phyloP scores from a whole-genome alignment of 1,140 invertebrate genomes.

The Drosophila erecta region DNA sequence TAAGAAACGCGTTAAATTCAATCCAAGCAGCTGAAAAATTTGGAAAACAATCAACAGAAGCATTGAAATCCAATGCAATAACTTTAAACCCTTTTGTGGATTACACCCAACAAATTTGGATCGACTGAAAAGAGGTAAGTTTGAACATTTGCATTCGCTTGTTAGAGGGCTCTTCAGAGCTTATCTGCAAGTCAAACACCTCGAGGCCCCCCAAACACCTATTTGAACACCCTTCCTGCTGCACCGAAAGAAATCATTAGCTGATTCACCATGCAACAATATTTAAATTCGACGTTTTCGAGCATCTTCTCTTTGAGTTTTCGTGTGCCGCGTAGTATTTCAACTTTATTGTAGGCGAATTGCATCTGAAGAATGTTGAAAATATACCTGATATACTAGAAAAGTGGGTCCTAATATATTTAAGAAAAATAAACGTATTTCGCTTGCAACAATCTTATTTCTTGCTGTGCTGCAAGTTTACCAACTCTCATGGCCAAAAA shows the following conservation, averaged over 20 bases:
- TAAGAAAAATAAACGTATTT: background rate
- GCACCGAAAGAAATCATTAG: background rate
- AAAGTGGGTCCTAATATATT: background rate
- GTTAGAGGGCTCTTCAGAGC: background rate
- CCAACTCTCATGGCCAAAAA: slow-evolving; percentile 42
- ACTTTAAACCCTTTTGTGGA: slow-evolving; percentile 27
- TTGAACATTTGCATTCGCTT: slow-evolving; percentile 21
- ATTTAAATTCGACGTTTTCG: too few species aligned
- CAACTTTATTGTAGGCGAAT: too few species aligned
- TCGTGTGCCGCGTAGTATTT: too few species aligned
- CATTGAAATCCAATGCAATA: slow-evolving; percentile 7
- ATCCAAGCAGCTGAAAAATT: slow-evolving; percentile 15
- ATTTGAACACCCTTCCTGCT: slow-evolving; percentile 33
- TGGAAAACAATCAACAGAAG: slow-evolving; percentile 1
- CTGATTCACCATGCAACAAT: background rate
- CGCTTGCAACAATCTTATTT: background rate
- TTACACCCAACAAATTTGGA: slow-evolving; percentile 31
- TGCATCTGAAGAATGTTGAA: too few species aligned
- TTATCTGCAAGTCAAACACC: slow-evolving; percentile 31
- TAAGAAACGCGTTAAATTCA: slow-evolving; percentile 23
- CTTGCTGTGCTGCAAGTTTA: slow-evolving; percentile 7
- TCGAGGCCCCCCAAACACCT: slow-evolving; percentile 8
- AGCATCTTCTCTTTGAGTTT: too few species aligned
- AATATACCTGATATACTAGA: too few species aligned
- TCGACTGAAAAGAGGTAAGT: slow-evolving; percentile 41